A percentile compares a stretch with the other conserved stretches of the same genome.
Evolutionary conservation across 2,113 vertebrate genomes (phyloP).

Genomic region (Oenanthe melanoleuca): DNA sequence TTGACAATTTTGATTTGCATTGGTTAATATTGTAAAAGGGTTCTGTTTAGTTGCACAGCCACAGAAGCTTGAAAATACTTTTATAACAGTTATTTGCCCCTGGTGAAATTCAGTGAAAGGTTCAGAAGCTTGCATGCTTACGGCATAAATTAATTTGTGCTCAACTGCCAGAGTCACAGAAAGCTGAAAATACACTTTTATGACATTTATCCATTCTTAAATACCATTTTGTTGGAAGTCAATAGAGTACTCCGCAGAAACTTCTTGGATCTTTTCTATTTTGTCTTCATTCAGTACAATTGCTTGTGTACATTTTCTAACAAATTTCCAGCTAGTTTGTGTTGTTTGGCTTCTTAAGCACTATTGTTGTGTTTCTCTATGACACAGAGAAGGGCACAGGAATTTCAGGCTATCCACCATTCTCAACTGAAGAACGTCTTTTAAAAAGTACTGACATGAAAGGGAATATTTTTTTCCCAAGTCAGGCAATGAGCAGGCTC

Average conservation of each 20-base stretch:
- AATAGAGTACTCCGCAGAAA: background rate
- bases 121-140: background rate
- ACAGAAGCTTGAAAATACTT: slow-evolving; percentile 19
- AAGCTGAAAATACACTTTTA: slow-evolving; percentile 15
- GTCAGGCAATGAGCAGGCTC: background rate
- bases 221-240: background rate
- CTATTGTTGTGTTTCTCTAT: background rate
- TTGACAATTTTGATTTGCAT: slow-evolving; percentile 19
- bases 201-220: background rate
- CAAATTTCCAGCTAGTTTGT: background rate
- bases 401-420: background rate
- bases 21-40: background rate
- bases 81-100: background rate
- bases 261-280: background rate
- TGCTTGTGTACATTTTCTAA: background rate
- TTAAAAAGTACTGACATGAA: background rate
- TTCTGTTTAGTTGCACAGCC: background rate
- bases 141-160: slow-evolving; percentile 20
- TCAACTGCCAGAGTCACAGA: background rate
- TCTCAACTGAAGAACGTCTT: background rate
- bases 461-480: background rate
- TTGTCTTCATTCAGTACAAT: background rate
- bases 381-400: background rate
- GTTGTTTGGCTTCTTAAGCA: background rate
- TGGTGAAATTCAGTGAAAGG: slow-evolving; percentile 29